A percentile compares a stretch with the other conserved stretches of the same genome.
These are phyloP conservation scores for Clarias pachynema DNA, from an alignment of 2,797 vertebrate genomes.

Conservation along the genomic window DNA sequence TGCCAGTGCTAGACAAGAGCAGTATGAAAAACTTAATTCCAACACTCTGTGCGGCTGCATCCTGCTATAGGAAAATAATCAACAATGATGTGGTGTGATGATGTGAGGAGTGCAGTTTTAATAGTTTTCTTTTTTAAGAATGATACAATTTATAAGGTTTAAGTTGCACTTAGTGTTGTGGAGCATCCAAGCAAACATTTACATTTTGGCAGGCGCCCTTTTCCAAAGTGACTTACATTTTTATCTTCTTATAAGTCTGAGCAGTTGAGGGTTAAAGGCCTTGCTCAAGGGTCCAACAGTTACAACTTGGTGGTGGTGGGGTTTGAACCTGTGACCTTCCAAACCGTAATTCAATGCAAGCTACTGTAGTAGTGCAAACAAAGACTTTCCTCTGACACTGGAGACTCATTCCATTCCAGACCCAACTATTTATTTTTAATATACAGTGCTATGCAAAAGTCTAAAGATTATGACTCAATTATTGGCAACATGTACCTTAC, in stretches of 20 bases:
- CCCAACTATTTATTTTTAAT: neutral
- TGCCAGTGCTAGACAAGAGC: neutral
- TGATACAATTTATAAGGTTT: neutral
- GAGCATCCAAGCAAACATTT: neutral
- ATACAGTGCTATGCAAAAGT: too few species aligned
- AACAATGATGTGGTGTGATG: neutral
- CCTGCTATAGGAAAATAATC: neutral
- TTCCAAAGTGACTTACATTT: too few species aligned
- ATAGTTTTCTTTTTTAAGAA: neutral
- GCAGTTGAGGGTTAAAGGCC: too few species aligned
- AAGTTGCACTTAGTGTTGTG: neutral
- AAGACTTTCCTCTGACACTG: neutral
- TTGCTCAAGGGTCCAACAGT: too few species aligned
- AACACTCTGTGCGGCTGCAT: neutral
- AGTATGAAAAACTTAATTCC: neutral
- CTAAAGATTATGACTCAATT: too few species aligned
- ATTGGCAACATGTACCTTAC: too few species aligned
- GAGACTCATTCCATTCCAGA: neutral
- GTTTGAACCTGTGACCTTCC: too few species aligned
- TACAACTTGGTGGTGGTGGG: too few species aligned
- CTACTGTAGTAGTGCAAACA: neutral
- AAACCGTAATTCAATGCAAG: neutral
- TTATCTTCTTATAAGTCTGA: too few species aligned
- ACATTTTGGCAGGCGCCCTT: too few species aligned
- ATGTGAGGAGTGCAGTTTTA: neutral